A percentile compares a stretch with the other conserved stretches of the same genome.
phyloP scores from a whole-genome alignment of 2,113 vertebrate genomes.

The Centropus unirufus region DNA sequence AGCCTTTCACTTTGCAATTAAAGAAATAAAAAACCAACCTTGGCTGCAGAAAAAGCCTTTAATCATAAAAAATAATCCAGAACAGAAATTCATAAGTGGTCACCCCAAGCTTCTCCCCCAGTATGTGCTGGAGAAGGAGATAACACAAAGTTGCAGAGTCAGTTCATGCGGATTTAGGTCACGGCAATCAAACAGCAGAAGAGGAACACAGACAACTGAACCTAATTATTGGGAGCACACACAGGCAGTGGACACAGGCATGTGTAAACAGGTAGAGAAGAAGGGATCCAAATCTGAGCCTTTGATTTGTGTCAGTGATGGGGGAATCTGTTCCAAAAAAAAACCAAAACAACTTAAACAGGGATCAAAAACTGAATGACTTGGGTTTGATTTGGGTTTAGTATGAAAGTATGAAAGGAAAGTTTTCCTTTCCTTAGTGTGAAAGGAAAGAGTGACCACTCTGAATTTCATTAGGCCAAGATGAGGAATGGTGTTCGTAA shows the following conservation, averaged over 20 bases:
- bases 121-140: background rate
- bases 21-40: background rate
- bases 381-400: background rate
- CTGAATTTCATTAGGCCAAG: background rate
- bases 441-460: background rate
- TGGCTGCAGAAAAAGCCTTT: background rate
- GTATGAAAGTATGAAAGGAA: background rate
- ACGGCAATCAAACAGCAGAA: background rate
- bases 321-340: background rate
- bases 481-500: background rate
- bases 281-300: background rate
- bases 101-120: background rate
- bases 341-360: background rate
- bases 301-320: background rate
- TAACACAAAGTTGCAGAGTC: background rate
- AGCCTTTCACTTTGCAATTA: background rate
- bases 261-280: background rate
- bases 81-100: background rate
- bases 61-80: background rate
- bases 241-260: background rate
- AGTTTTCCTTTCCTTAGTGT: background rate
- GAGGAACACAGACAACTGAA: background rate
- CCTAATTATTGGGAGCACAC: fast-evolving
- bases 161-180: background rate
- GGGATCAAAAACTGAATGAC: background rate